These are phyloP conservation scores for Odontophorus gujanensis DNA, from an alignment of 2,113 vertebrate genomes.

Conservation along the genomic window DNA sequence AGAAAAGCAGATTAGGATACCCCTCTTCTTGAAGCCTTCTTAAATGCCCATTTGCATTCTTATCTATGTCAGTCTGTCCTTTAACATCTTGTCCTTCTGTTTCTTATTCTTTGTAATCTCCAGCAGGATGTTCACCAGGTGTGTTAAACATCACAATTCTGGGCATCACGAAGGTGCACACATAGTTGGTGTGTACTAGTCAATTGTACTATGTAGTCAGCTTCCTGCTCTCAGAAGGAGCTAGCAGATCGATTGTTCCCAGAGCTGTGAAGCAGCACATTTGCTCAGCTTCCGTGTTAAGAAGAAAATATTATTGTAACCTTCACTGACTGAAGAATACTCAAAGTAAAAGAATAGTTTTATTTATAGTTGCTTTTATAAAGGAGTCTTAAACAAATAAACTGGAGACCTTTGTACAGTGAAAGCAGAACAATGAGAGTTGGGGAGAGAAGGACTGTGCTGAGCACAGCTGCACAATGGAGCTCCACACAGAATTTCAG, in stretches of 20 bases:
- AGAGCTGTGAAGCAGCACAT: conserved; percentile 20
- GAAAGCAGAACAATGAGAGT: not conserved
- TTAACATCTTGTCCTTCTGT: not conserved
- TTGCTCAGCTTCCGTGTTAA: not conserved
- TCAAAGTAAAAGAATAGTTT: not conserved
- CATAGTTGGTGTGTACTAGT: not conserved
- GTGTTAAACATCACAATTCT: not conserved
- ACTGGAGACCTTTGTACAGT: not conserved
- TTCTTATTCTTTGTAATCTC: not conserved
- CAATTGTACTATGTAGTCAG: not conserved
- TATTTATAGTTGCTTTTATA: conserved; percentile 43
- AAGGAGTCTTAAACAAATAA: conserved; percentile 33
- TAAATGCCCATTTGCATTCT: not conserved
- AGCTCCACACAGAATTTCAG: not conserved
- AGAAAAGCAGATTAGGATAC: not conserved
- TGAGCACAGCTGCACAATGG: not conserved
- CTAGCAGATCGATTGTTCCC: conserved; percentile 25
- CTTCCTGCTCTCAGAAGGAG: conserved; percentile 8
- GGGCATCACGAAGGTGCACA: not conserved
- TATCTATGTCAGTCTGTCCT: not conserved
- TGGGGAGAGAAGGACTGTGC: not conserved
- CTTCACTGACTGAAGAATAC: conserved; percentile 16
- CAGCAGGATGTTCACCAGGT: not conserved
- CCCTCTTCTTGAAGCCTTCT: not conserved
- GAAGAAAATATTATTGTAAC: conserved; percentile 40